A percentile compares a stretch with the other conserved stretches of the same genome.
phyloP scores from a whole-genome alignment of 2,888 invertebrate species.

The Leptinotarsa haldemani region DNA sequence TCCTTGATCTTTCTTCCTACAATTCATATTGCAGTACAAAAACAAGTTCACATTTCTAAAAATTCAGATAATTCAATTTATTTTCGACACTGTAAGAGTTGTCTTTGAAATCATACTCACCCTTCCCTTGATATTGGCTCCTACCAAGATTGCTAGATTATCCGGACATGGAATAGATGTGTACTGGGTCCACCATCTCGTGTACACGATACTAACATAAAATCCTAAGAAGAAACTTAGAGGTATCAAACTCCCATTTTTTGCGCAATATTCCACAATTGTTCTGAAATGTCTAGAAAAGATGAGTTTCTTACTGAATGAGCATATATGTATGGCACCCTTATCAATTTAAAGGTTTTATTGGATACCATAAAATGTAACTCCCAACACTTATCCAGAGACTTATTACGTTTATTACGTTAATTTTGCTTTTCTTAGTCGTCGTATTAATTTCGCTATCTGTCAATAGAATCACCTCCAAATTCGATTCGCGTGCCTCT shows the following conservation, averaged over 20 bases:
- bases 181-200: slow-evolving; percentile 91
- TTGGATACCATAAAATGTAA: too few species aligned
- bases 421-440: too few species aligned
- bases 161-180: slow-evolving; percentile 86
- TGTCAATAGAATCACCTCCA: too few species aligned
- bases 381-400: too few species aligned
- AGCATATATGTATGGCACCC: too few species aligned
- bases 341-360: too few species aligned
- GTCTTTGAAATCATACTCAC: slow-evolving; percentile 60
- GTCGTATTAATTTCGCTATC: too few species aligned
- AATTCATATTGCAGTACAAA: slow-evolving; percentile 8
- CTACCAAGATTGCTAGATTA: slow-evolving; percentile 83
- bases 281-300: slow-evolving; percentile 78
- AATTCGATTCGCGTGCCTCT: too few species aligned
- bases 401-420: too few species aligned
- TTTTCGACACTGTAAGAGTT: too few species aligned
- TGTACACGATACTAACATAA: slow-evolving; percentile 92
- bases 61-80: too few species aligned
- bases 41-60: too few species aligned
- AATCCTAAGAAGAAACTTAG: slow-evolving; percentile 93
- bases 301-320: background rate
- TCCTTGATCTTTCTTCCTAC: slow-evolving; percentile 80
- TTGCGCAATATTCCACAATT: slow-evolving; percentile 84
- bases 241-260: slow-evolving; percentile 88
- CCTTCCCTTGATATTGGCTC: slow-evolving; percentile 82